These are phyloP conservation scores for Neotragus pygmaeus DNA, from an alignment of 2,113 vertebrate genomes.

Conservation along the genomic window DNA sequence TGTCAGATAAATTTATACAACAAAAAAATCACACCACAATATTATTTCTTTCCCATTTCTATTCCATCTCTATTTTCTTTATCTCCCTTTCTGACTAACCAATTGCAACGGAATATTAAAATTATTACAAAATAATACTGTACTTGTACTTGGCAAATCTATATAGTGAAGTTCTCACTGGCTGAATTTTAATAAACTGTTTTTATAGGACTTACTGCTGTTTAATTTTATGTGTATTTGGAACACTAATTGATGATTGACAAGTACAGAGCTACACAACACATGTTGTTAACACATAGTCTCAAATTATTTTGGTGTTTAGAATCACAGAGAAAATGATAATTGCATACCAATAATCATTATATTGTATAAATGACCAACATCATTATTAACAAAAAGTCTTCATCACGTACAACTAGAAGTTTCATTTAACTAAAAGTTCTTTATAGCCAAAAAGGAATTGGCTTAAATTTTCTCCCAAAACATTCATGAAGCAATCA, in stretches of 20 bases:
- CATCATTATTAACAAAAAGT: neutral
- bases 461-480: neutral
- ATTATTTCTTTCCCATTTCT: neutral
- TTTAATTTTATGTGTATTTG: neutral
- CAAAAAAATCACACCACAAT: neutral
- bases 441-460: neutral
- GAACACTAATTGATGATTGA: neutral
- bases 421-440: neutral
- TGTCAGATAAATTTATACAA: neutral
- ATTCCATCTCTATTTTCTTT: neutral
- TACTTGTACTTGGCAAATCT: neutral
- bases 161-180: neutral
- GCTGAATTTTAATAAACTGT: neutral
- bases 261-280: neutral
- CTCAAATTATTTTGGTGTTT: neutral
- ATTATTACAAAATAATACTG: neutral
- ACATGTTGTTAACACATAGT: neutral
- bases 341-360: neutral
- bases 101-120: neutral
- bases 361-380: neutral
- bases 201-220: neutral
- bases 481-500: neutral
- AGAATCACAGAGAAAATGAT: neutral
- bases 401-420: neutral
- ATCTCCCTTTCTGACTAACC: neutral